Conservation (phyloP, 2,888 invertebrate species). For the Euspilapteryx auroguttella region DNA sequence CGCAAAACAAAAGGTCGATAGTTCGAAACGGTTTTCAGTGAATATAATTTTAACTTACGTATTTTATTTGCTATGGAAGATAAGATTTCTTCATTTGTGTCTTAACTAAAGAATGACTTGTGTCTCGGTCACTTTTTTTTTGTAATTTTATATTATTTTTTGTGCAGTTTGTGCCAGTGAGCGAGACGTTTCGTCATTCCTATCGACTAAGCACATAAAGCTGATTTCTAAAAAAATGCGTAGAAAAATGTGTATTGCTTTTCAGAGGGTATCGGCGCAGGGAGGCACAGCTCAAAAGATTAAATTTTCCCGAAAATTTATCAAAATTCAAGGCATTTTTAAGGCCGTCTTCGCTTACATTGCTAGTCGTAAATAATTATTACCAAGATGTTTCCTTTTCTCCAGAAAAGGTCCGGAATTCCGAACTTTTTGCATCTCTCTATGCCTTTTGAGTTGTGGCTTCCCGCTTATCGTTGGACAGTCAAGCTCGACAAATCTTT, state of each 20-base stretch:
- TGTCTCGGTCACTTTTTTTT: constrained; percentile 23
- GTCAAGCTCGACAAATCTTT: constrained; percentile 2
- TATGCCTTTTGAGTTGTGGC: no score
- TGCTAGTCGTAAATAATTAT: no score
- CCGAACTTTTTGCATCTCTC: no score
- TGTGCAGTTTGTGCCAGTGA: constrained; percentile 35
- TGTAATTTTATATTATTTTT: constrained; percentile 7
- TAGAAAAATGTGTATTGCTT: constrained; percentile 24
- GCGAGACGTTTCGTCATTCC: constrained; percentile 31
- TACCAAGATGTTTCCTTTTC: no score
- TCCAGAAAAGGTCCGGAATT: no score
- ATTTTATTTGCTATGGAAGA: constrained; percentile 55
- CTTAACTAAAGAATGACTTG: constrained; percentile 41
- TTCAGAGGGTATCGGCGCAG: not conserved
- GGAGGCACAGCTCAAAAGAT: constrained; percentile 4
- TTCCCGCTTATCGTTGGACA: constrained; percentile 1
- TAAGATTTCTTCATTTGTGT: constrained; percentile 41
- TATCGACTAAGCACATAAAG: constrained; percentile 18
- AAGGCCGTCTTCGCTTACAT: no score
- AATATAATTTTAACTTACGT: constrained; percentile 44
- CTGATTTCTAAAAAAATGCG: constrained; percentile 17
- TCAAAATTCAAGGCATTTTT: constrained; percentile 26
- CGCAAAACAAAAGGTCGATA: no score
- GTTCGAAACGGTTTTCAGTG: constrained; percentile 2
- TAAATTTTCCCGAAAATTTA: constrained; percentile 23